phyloP scores from a whole-genome alignment of 2,113 vertebrate genomes.

The Engystomops pustulosus region DNA sequence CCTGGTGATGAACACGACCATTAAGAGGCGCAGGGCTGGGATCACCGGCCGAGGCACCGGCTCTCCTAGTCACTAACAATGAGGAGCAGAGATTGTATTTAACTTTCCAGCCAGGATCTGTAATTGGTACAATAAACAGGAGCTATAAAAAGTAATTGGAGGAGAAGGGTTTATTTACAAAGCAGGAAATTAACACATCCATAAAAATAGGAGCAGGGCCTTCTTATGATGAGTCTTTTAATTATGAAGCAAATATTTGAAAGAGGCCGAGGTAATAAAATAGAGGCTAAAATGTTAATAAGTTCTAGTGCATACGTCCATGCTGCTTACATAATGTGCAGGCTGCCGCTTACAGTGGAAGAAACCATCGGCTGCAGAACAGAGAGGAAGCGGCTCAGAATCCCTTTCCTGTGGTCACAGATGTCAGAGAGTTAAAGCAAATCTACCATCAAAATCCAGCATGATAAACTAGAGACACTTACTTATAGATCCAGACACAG shows the following conservation, averaged over 20 bases:
- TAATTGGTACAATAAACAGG: conserved; percentile 59
- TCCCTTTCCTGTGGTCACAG: too few species aligned
- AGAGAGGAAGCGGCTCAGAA: too few species aligned
- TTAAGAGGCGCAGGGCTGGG: conserved; percentile 6
- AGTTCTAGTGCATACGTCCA: conserved; percentile 17
- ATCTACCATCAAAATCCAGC: too few species aligned
- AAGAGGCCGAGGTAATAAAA: conserved; percentile 50
- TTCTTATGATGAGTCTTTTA: conserved; percentile 43
- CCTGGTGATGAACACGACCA: conserved; percentile 20
- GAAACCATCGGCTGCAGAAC: not conserved
- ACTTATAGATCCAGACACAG: too few species aligned
- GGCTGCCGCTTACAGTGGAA: not conserved
- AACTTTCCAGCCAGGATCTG: conserved; percentile 54
- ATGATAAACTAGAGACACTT: too few species aligned
- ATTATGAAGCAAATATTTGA: conserved; percentile 60
- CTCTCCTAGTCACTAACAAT: not conserved
- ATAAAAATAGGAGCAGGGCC: conserved; percentile 51
- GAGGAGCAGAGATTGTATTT: conserved; percentile 47
- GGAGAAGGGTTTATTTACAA: conserved; percentile 59
- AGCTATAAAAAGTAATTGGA: conserved; percentile 58
- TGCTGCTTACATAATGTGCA: conserved; percentile 4
- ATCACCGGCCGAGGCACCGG: not conserved
- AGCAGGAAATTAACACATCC: conserved; percentile 56
- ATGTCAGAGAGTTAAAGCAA: too few species aligned
- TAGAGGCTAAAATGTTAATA: conserved; percentile 49